Evolutionary conservation across 2,797 vertebrate genomes (phyloP).

Genomic region (Falco cherrug): DNA sequence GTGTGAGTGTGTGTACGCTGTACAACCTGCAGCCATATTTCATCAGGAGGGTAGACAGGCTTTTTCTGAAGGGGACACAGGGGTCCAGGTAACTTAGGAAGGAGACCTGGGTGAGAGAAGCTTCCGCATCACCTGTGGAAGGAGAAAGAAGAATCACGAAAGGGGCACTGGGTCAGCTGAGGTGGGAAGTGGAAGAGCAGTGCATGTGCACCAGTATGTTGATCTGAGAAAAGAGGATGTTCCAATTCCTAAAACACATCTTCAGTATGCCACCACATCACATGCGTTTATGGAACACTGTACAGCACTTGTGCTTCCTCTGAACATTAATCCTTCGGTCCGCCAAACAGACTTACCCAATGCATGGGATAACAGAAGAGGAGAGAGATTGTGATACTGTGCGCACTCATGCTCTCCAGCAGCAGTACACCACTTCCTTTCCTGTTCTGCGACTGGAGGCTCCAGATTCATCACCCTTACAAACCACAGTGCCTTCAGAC

Average conservation of each 20-base stretch:
- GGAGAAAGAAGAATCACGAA: background rate
- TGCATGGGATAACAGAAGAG: accelerated
- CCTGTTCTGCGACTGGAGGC: background rate
- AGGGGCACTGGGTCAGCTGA: background rate
- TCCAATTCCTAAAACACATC: background rate
- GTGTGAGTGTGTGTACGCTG: background rate
- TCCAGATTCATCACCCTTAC: background rate
- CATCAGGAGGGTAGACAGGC: background rate
- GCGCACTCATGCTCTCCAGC: background rate
- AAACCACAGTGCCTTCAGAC: background rate
- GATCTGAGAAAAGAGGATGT: background rate
- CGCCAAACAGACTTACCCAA: background rate
- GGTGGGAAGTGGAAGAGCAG: background rate
- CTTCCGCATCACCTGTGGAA: background rate
- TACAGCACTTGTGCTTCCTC: accelerated
- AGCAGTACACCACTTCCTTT: background rate
- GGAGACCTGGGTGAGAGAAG: background rate
- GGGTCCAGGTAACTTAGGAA: background rate
- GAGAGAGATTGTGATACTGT: background rate
- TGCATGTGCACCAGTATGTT: background rate
- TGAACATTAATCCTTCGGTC: background rate
- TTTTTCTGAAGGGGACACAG: background rate
- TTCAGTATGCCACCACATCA: background rate
- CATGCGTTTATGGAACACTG: background rate
- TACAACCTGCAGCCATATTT: background rate